A percentile compares a stretch with the other conserved stretches of the same genome.
These are phyloP conservation scores for Melieria omissa DNA, from an alignment of 2,888 invertebrate species.

Conservation along the genomic window DNA sequence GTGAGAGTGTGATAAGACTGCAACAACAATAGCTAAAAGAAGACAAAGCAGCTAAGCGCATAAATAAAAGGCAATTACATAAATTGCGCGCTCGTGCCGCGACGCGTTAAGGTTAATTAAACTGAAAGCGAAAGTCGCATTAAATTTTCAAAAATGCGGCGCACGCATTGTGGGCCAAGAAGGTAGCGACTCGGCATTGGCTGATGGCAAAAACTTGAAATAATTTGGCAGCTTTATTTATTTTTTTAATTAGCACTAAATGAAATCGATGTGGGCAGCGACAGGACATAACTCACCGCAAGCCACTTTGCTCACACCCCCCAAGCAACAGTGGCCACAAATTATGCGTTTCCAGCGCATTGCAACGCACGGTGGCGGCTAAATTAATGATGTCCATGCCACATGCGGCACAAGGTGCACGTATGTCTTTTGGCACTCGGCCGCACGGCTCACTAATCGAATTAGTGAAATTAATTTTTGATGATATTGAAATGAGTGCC, in stretches of 20 bases:
- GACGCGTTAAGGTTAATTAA: slow-evolving; percentile 27
- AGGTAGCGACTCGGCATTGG: too few species aligned
- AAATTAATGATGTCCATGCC: slow-evolving; percentile 30
- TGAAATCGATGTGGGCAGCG: background rate
- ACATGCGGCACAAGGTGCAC: slow-evolving; percentile 20
- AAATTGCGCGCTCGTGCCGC: slow-evolving; percentile 25
- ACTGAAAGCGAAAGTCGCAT: slow-evolving; percentile 31
- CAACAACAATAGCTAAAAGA: too few species aligned
- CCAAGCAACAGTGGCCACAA: background rate
- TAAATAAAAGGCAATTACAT: slow-evolving; percentile 15
- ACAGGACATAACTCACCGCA: background rate
- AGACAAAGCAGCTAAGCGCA: too few species aligned
- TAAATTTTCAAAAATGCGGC: slow-evolving; percentile 19
- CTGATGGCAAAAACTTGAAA: background rate
- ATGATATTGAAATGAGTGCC: slow-evolving; percentile 64
- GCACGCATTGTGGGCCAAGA: too few species aligned
- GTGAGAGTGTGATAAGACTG: background rate
- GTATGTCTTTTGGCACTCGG: slow-evolving; percentile 6
- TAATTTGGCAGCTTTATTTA: background rate
- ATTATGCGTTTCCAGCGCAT: background rate
- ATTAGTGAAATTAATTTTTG: slow-evolving; percentile 66
- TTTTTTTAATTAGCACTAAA: background rate
- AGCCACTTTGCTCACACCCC: background rate
- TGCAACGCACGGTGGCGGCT: background rate
- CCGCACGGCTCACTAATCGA: slow-evolving; percentile 53